Base-by-base conservation (phyloP, 2,888 invertebrate genomes). In the Sylvicola cinctus region DNA sequence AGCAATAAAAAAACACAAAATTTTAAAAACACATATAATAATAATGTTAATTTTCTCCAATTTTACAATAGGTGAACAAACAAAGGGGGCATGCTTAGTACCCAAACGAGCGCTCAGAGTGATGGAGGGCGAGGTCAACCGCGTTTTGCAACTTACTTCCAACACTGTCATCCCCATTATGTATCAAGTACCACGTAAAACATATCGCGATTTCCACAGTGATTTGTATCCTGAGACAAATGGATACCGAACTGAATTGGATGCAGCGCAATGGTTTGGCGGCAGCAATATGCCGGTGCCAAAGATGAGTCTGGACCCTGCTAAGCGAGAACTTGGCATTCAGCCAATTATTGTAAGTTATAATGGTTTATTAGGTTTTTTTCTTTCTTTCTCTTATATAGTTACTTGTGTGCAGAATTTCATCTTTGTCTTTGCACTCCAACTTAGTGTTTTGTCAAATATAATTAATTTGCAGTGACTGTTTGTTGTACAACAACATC, bases 71-170 rank as follows among this genome's bases (percentile, higher is more conserved):
- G 73, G 87, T n/a, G 90, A 91, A 49, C 93, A 93, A 56, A 88
- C 88, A 0, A 90, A 91, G 52, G 93, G 93, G 4, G 87, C 87
- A 3, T 87, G 88, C 46, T 54, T 93, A 40, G 79, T 91, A 31
- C 87, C 91, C 5, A 95, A 95, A 61, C 64, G 88, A 37, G 85
- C 87, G 1, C 61, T 95, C 27, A 76, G 81, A 45, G 87, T 93
- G n/a, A 95, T 95, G 93, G 81, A 85, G 45, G 91, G 90, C 1
- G 95, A 95, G 60, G 93, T 95, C 4, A 88, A 91, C 59, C 63
- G 91, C 42, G 67, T 95, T 31, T 62, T 93, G 36, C 83, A 93
- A 49, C 63, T 95, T 36, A 78, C 87, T 4, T 77, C 85, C 36
- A 71, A 74, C 36, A 73, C 80, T 42, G 83, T 95, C 29, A 74